phyloP scores from a whole-genome alignment of 2,797 vertebrate species.

The Oryzias sinensis region DNA sequence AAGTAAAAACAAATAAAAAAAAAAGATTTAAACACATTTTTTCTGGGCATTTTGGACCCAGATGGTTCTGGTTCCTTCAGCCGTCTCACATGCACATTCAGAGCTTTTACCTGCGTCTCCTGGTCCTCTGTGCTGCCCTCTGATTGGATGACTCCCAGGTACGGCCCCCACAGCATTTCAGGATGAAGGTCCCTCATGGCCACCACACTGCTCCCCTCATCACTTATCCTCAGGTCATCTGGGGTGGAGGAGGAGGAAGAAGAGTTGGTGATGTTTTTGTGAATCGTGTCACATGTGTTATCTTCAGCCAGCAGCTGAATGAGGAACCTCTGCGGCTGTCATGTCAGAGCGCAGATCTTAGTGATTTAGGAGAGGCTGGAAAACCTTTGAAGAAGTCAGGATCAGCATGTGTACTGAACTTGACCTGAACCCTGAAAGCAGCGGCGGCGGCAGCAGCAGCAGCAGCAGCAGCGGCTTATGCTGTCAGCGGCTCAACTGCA shows the following conservation, averaged over 20 bases:
- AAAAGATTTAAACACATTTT: too few relatives aligned
- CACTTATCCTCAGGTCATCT: conserved; percentile 83
- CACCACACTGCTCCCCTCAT: conserved; percentile 68
- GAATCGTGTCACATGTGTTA: too few relatives aligned
- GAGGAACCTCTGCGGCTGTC: too few relatives aligned
- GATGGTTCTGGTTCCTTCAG: too few relatives aligned
- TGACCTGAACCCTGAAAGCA: conserved; percentile 34
- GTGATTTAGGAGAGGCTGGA: neutral
- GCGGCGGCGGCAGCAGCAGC: neutral
- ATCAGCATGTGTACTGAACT: conserved; percentile 34
- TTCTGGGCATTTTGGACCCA: too few relatives aligned
- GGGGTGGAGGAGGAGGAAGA: conserved; percentile 14
- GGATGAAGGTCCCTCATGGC: conserved; percentile 68
- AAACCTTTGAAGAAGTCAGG: neutral
- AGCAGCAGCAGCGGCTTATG: neutral
- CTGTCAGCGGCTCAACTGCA: conserved; percentile 38
- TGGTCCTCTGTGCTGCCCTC: conserved; percentile 59
- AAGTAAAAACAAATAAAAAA: too few relatives aligned
- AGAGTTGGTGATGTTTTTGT: neutral
- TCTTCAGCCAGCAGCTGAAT: too few relatives aligned
- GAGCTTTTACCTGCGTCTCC: conserved; percentile 67
- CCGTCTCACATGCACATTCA: too few relatives aligned
- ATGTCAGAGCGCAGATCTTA: too few relatives aligned
- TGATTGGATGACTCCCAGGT: conserved; percentile 81
- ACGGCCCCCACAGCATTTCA: conserved; percentile 89